Conservation (phyloP, 2,888 invertebrate species). For the Tetragonisca angustula region DNA sequence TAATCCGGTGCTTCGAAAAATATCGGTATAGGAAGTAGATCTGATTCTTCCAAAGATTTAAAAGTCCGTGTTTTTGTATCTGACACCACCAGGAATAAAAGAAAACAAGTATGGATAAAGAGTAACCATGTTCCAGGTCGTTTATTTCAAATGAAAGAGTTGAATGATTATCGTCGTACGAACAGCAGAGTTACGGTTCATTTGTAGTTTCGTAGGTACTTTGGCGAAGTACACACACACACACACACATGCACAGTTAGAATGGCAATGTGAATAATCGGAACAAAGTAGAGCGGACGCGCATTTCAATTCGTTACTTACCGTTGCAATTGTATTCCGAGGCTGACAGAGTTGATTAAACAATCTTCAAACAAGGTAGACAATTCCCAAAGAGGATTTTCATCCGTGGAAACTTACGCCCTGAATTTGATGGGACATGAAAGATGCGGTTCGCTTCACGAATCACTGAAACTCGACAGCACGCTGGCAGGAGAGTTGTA, state of each 20-base stretch:
- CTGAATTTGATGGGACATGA: slow-evolving; percentile 17
- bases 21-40: no score
- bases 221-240: not conserved
- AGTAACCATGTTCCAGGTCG: not conserved
- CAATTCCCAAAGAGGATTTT: slow-evolving; percentile 11
- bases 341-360: not conserved
- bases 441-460: slow-evolving; percentile 15
- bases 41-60: not conserved
- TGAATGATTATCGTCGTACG: not conserved
- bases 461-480: slow-evolving; percentile 9
- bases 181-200: not conserved
- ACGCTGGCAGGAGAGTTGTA: not conserved
- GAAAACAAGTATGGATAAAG: not conserved
- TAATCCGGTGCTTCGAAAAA: no score
- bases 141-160: not conserved
- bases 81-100: not conserved
- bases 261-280: not conserved
- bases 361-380: not conserved
- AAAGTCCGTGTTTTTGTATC: not conserved
- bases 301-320: not conserved
- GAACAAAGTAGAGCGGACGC: not conserved
- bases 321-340: no score
- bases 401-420: slow-evolving; percentile 1
- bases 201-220: not conserved
- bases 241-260: no score